These are phyloP conservation scores for Prunella himalayana DNA, from an alignment of 2,113 vertebrate genomes.

Conservation along the genomic window DNA sequence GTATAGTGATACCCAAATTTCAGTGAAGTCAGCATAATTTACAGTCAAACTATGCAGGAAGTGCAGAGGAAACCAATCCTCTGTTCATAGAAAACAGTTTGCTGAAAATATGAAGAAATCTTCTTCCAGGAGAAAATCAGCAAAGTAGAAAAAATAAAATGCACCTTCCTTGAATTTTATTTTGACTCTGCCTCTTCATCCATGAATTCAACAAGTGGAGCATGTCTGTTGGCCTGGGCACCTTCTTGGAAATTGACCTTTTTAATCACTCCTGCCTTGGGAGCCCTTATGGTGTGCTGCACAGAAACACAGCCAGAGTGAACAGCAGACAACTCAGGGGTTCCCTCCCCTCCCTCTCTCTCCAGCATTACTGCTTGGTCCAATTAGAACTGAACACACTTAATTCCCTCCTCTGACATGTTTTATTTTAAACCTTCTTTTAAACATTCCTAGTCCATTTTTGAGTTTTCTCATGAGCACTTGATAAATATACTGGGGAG, in stretches of 20 bases:
- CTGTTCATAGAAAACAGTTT: neutral
- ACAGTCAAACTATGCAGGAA: neutral
- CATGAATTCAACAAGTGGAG: constrained; percentile 81
- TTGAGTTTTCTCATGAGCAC: neutral
- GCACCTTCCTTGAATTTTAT: constrained; percentile 24
- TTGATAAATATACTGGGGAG: neutral
- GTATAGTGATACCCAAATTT: neutral
- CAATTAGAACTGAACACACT: neutral
- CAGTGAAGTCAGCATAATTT: neutral
- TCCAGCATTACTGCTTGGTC: neutral
- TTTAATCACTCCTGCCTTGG: constrained; percentile 86
- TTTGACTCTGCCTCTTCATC: constrained; percentile 70
- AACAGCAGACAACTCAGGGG: neutral
- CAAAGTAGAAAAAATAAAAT: neutral
- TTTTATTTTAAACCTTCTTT: neutral
- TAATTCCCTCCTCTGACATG: neutral
- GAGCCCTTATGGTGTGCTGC: constrained; percentile 90
- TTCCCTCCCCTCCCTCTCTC: no score
- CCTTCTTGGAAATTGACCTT: constrained; percentile 90
- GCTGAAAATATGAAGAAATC: neutral
- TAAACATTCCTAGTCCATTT: neutral
- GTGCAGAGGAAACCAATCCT: neutral
- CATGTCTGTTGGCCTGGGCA: constrained; percentile 85
- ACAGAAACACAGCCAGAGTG: neutral
- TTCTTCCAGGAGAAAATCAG: neutral